Conservation (phyloP, 2,113 vertebrate genomes). For the Oceanites oceanicus region DNA sequence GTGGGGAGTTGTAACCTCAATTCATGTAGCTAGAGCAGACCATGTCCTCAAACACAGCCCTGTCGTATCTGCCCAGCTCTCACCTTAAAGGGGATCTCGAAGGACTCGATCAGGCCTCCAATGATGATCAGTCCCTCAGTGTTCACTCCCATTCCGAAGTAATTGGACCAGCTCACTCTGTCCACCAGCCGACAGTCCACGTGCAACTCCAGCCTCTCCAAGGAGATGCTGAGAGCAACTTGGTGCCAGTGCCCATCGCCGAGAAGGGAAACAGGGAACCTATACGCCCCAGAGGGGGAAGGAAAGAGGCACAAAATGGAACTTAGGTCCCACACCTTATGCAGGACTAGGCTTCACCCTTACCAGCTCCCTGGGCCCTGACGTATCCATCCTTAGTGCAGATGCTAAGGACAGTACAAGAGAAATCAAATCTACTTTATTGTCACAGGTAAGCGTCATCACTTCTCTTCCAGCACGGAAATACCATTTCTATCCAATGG, state of each 20-base stretch:
- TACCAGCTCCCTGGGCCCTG: background rate
- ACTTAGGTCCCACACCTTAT: background rate
- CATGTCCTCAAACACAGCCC: background rate
- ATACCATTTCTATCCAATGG: background rate
- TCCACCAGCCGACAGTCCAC: constrained; percentile 87
- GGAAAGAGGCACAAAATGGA: background rate
- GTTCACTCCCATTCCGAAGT: constrained; percentile 74
- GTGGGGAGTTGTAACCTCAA: background rate
- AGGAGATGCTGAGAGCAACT: constrained; percentile 80
- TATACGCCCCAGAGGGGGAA: background rate
- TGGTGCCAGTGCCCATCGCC: constrained; percentile 83
- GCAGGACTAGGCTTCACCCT: background rate
- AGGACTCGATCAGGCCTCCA: constrained; percentile 79
- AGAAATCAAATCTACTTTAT: background rate
- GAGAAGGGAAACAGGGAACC: constrained; percentile 81
- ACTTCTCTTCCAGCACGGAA: background rate
- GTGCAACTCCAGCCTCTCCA: constrained; percentile 74
- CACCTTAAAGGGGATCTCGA: constrained; percentile 87
- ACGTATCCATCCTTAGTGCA: background rate
- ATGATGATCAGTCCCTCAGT: constrained; percentile 81
- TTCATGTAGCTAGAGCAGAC: background rate
- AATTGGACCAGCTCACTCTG: constrained; percentile 81
- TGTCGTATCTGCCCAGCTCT: background rate
- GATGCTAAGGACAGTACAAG: background rate
- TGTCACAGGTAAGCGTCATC: background rate